Base-by-base conservation (phyloP, 2,113 vertebrate species). In the Zosterops borbonicus region DNA sequence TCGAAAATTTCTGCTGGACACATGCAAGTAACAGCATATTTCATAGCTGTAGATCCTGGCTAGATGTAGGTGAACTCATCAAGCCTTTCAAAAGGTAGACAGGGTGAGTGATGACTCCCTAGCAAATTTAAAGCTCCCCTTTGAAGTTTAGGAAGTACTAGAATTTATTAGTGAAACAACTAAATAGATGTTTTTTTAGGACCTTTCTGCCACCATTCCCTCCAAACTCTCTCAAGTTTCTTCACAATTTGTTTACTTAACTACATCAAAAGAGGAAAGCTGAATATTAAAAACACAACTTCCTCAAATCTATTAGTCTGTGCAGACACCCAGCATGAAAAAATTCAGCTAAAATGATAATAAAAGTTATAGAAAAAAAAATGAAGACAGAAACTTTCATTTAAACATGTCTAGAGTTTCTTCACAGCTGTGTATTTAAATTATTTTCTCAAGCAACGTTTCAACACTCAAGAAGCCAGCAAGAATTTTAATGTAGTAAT, bases 201-300 rank as follows among this genome's bases (percentile, higher is more conserved):
- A 44, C 8, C 3, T 79, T 74, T 67, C 9, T 0, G 0, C 11
- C 20, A 27, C 1, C 7, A 23, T 1, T 1, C 6, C 11, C 27
- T 42, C 12, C 6, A 78, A 35, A 29, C 11, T 39, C 25, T 74
- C 28, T 49, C 12, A 56, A 42, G 37, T 39, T 68, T 68, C 7
- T 87, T 94, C 73, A 68, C 24, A 37, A 59, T 16, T 52, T 39
- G 5, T 86, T 85, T 88, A 47, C 41, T 83, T 80, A 52, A 17
- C 9, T 74, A 11, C 12, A 28, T 49, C 9, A 41, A 31, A 83
- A 60, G 9, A 73, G 13, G 6, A 60, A 46, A 37, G 3, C 6
- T 83, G 46, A 69, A 53, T 84, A 41, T 41, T 63, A 70, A 58
- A 86, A 89, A 1, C 9, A 55, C 24, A 88, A 24, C 5, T 68